Evolutionary conservation across 1,140 invertebrate species (phyloP).

Genomic region (Lucilia sericata): DNA sequence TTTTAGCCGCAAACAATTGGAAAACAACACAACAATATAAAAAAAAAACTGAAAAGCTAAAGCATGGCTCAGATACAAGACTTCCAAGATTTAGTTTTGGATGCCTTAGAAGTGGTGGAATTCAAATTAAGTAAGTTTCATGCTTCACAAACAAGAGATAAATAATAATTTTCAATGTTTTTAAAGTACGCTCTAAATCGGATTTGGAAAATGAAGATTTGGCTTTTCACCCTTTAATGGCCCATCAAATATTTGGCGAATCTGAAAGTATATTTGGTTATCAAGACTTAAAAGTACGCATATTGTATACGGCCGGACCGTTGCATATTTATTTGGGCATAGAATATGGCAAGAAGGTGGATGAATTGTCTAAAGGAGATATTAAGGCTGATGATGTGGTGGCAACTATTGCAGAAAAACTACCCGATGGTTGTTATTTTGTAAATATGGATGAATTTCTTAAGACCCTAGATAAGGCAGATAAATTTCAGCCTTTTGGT

Average conservation of each 20-base stretch:
- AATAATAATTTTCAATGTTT: background rate
- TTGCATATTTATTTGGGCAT: slow-evolving; percentile 78
- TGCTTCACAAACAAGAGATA: slow-evolving; percentile 24
- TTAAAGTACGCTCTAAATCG: slow-evolving; percentile 73
- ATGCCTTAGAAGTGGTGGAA: slow-evolving; percentile 80
- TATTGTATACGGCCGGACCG: slow-evolving; percentile 86
- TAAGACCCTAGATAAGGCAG: slow-evolving; percentile 63
- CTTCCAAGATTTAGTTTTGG: slow-evolving; percentile 74
- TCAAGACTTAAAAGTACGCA: slow-evolving; percentile 81
- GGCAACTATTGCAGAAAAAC: slow-evolving; percentile 74
- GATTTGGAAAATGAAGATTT: slow-evolving; percentile 81
- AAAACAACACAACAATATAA: too few species aligned
- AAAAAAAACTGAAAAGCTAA: background rate
- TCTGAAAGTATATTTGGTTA: slow-evolving; percentile 96
- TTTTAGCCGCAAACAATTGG: background rate
- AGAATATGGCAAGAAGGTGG: slow-evolving; percentile 58
- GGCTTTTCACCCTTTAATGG: slow-evolving; percentile 88
- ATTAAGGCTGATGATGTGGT: slow-evolving; percentile 87
- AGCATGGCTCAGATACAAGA: slow-evolving; percentile 66
- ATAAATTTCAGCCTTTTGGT: slow-evolving; percentile 65
- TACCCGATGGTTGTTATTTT: slow-evolving; percentile 69
- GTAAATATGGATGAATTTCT: slow-evolving; percentile 66
- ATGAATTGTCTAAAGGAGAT: slow-evolving; percentile 66
- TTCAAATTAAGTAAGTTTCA: slow-evolving; percentile 80
- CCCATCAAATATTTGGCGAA: slow-evolving; percentile 94